Base-by-base conservation (phyloP, 1,140 invertebrate genomes). In the Bombyx mori region DNA sequence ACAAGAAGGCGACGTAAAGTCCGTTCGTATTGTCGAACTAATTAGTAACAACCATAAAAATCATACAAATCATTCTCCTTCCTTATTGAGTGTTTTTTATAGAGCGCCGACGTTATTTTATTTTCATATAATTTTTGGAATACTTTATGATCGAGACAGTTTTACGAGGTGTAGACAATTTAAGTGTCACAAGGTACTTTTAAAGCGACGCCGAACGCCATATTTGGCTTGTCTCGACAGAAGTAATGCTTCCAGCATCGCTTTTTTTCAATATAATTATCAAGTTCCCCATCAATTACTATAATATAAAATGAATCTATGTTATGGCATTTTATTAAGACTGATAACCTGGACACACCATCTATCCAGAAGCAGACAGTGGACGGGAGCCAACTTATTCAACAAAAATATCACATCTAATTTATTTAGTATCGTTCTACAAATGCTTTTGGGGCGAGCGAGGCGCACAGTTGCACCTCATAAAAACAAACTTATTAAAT, bases 401-500 rank as follows among this genome's bases (percentile, higher is more conserved):
- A 69, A 83, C 75, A 79, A 82, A 83, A 86, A 83, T 86, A 82
- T 78, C 81, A 67, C 68, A 72, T 80, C 80, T 84, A 84, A 84
- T 80, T 84, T 82, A 86, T 86, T 77, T 66, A 63, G 63, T 75
- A 81, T 74, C 67, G 79, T 80, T 83, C 80, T 83, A 79, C 76
- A 67, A 75, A 81, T 83, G 71, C 67, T 66, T 79, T 63, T 43
- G 58, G 66, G 69, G 71, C 80, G 77, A 84, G 67, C 62, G 62
- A 74, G 64, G 63, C 65, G 61, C 75, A 76, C 74, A 75, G 73
- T 82, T 86, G 81, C 81, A 86, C 77, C 72, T 86, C 79, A 75
- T 84, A 82, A 82, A 85, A 86, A 80, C 67, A 83, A 73, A 79
- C 57, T 74, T 69, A 72, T 76, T 77, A 77, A 79, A 75, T 75